A percentile compares a stretch with the other conserved stretches of the same genome.
Evolutionary conservation across 92 coral and sea anemone genomes (phyloP).

Genomic region (Palythoa grandis): DNA sequence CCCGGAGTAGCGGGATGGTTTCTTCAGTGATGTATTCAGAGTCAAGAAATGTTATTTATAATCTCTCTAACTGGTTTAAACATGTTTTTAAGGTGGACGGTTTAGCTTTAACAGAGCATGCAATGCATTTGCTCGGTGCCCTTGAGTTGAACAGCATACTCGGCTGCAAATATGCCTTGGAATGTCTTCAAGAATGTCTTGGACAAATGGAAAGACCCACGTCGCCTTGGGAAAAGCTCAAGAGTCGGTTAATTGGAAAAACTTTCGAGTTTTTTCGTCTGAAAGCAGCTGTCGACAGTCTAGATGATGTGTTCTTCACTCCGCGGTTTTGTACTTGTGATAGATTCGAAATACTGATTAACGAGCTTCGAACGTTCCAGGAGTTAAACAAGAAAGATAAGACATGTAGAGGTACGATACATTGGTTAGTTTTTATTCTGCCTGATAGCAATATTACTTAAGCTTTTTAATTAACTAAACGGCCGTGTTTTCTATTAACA

Average conservation of each 20-base stretch:
- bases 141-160: constrained; percentile 82
- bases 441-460: too few relatives aligned
- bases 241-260: constrained; percentile 51
- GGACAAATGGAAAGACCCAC: constrained; percentile 66
- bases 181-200: constrained; percentile 77
- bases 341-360: constrained; percentile 60
- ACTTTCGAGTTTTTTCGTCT: constrained; percentile 35
- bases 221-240: constrained; percentile 83
- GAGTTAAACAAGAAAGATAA: constrained; percentile 14
- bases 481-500: too few relatives aligned
- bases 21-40: too few relatives aligned
- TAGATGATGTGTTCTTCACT: constrained; percentile 22
- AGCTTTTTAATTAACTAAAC: too few relatives aligned
- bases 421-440: background rate
- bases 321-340: background rate
- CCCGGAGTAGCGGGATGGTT: too few relatives aligned
- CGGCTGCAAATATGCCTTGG: constrained; percentile 73
- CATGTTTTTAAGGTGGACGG: constrained; percentile 52
- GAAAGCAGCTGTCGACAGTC: constrained; percentile 22
- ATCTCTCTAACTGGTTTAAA: background rate
- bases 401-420: constrained; percentile 20
- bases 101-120: constrained; percentile 88
- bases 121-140: constrained; percentile 84
- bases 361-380: constrained; percentile 26
- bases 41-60: too few relatives aligned